Base-by-base conservation (phyloP, 2,888 invertebrate genomes). In the Neuroscelio doddi region DNA sequence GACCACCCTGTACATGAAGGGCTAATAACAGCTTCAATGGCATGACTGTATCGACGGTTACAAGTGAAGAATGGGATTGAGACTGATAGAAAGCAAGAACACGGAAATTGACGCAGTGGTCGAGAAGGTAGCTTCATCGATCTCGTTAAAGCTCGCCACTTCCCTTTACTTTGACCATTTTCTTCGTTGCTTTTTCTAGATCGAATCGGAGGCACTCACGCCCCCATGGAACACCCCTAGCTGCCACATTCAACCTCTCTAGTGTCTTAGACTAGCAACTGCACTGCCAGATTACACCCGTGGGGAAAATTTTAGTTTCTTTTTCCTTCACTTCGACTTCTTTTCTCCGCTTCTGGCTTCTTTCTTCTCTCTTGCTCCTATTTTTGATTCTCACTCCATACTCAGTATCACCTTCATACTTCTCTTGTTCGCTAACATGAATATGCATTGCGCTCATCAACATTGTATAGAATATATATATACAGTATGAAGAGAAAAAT, bases 121-220 rank as follows among this genome's bases (percentile, higher is more conserved):
- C 44, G 47, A 51, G 58, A 64, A 63, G 68, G 65, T 61, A 64
- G 71, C 70, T 78, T 73, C 72, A 77, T 77, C 78, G 78, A 78
- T 77, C 73, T 78, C 76, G 74, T 78, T 77, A 76, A 77, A 78
- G 67, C 75, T 72, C 64, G 47, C 67, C 38, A 70, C 68, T 72
- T 70, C 44, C 59, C 71, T 70, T 72, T 71, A 62, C 73, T 64
- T 64, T 59, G 52, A 44, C 51, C 64, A 49, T 64, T 72, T 70
- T 68, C 58, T 69, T 58, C 52, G 36, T 64, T 52, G 38, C 62
- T 72, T 69, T 69, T 75, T 70, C 75, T 64, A 62, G 61, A 71
- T 65, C 67, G 57, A 55, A 50, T 51, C 34, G 57, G 56, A 65
- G 68, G 65, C 59, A 52, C 59, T 61, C 64, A 63, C 69, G 30